Base-by-base conservation (phyloP, 1,140 invertebrate species). In the Magallana angulata region DNA sequence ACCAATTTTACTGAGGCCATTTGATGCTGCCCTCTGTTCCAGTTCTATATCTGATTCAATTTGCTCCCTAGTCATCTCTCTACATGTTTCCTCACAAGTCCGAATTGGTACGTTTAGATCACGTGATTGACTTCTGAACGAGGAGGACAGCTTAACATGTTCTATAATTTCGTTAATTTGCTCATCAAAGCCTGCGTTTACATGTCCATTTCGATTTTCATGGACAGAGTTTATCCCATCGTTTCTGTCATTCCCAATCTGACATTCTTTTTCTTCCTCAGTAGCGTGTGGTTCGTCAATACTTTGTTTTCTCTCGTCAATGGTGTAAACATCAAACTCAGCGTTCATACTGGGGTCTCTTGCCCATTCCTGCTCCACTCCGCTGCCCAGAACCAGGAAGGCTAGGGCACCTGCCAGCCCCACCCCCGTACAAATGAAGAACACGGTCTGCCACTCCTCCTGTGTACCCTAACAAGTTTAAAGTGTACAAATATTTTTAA, bases 361-460 rank as follows among this genome's bases (percentile, higher is more conserved):
- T 9, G 92, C 92, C 92, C 92, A 94, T 57, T 89, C 68, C 81
- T 93, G 92, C 64, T 92, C 90, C 68, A 91, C 91, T 5, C 94
- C 95, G 56, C 90, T 90, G 24, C 92, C 94, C 76, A 95, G 92
- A 2, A 94, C 16, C 1, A 89, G 84, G 89, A 93, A 95, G 7
- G 94, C 71, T 6, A 94, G 18, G 12, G 93, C 91, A 4, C 95
- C 95, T 7, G 92, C 56, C 0, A 94, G 81, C 36, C 94, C 91
- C 30, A 95, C 92, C 14, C 87, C 90, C 1, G 91, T 92, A 64
- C 94, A 94, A 16, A 95, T 91, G 57, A 91, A 91, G 88, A 95
- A 95, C 1, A 95, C 93, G 1, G 90, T 88, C 86, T 92, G 91
- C 95, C 95, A 95, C 87, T 95, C 92, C 76, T 93, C 91, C 83